Base-by-base conservation (phyloP, 1,140 invertebrate genomes). In the Teleopsis dalmanni region DNA sequence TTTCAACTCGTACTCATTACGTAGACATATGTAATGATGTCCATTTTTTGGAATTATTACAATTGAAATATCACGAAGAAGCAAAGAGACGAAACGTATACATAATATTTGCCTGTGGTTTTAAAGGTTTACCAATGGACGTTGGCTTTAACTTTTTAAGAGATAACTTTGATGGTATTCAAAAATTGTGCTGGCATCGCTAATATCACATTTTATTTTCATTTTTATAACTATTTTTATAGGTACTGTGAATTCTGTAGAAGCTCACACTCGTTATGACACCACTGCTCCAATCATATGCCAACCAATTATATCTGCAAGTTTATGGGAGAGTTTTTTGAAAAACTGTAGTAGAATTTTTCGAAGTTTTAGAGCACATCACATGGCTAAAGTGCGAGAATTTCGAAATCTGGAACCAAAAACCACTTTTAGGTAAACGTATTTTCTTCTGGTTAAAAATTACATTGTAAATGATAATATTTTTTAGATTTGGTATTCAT, bases 21-120 rank as follows among this genome's bases (percentile, higher is more conserved):
- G 77, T 96, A 9, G 93, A 97, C 75, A 81, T 96, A 21, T 85
- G 80, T 71, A 91, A 87, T 35, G 91, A 95, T 72, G 84, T 88
- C 11, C 59, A 91, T 83, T 95, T 80, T 60, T 81, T 95, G 60
- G 89, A 95, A 70, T 72, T 54, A 33, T 87, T 92, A 73, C 84
- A 89, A 65, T 61, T 91, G 29, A 71, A 83, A 52, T 91, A 93
- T 68, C 73, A 87, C 58, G 73, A 81, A 47, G 62, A 75, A 52
- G 92, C 93, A 0, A 69, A 81, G 61, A 79, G 87, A 48, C 83
- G 82, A 21, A 81, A 73, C 6, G 72, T 91, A 3, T 92, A 87
- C 60, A 73, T 95, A 7, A 71, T 96, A 13, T 88, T 85, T 55
- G 81, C 88, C 13, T 94, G 90, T 75, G 92, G 91, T 3, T 87